phyloP scores from a whole-genome alignment of 2,888 invertebrate genomes.

The Dicyrtoma fusca region DNA sequence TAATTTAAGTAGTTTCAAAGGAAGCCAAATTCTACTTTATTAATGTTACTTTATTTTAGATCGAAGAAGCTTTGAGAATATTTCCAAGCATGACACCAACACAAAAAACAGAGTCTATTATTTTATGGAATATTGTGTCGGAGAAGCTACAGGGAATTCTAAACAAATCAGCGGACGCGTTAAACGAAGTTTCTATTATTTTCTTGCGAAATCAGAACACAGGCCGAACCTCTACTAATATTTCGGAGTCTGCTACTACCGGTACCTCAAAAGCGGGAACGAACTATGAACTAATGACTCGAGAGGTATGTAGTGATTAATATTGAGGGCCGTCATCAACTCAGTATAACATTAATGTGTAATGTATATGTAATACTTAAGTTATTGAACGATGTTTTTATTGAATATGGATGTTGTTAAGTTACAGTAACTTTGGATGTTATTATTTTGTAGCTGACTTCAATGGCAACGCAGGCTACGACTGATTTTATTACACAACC shows the following conservation, averaged over 20 bases:
- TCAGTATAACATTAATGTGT: too few relatives aligned
- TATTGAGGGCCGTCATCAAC: too few relatives aligned
- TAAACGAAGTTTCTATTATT: conserved; percentile 13
- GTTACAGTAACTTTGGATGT: too few relatives aligned
- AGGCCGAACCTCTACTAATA: not conserved
- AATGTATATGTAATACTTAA: too few relatives aligned
- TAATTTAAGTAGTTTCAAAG: not conserved
- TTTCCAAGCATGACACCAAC: not conserved
- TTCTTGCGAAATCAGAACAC: not conserved
- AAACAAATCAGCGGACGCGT: conserved; percentile 10
- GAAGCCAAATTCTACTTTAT: not conserved
- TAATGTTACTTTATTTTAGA: conserved; percentile 3
- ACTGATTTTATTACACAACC: too few relatives aligned
- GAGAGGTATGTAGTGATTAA: too few relatives aligned
- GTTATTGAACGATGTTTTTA: too few relatives aligned
- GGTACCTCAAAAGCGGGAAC: too few relatives aligned
- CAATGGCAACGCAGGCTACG: too few relatives aligned
- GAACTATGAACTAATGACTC: too few relatives aligned
- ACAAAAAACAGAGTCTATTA: not conserved
- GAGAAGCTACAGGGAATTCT: conserved; percentile 21
- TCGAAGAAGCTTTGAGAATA: conserved; percentile 5
- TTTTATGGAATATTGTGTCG: conserved; percentile 24
- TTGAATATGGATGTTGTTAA: too few relatives aligned
- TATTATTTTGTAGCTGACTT: too few relatives aligned
- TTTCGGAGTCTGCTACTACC: not conserved